These are phyloP conservation scores for Hyles vespertilio DNA, from an alignment of 1,140 invertebrate species.

Conservation along the genomic window DNA sequence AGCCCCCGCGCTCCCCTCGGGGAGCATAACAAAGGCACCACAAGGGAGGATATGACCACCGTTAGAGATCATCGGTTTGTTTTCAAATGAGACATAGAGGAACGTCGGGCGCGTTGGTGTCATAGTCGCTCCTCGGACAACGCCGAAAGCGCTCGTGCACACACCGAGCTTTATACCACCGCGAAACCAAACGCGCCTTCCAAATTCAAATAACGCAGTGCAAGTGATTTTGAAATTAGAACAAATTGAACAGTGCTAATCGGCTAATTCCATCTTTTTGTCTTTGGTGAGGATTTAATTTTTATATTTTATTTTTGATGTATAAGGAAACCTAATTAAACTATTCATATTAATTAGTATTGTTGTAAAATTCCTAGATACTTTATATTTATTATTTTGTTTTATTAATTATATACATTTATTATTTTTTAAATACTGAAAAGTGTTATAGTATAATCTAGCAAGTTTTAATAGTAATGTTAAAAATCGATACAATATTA, in stretches of 20 bases:
- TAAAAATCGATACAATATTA: too few relatives aligned
- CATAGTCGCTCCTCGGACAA: slow-evolving; percentile 46
- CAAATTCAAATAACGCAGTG: slow-evolving; percentile 28
- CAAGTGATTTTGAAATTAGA: slow-evolving; percentile 23
- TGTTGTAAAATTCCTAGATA: too few relatives aligned
- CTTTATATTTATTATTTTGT: slow-evolving; percentile 1
- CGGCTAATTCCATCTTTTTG: slow-evolving; percentile 17
- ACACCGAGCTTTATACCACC: slow-evolving; percentile 16
- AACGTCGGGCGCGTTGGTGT: slow-evolving; percentile 26
- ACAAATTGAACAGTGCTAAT: slow-evolving; percentile 16
- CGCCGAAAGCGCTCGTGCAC: slow-evolving; percentile 38
- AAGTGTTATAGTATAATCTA: too few relatives aligned
- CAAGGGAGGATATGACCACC: slow-evolving; percentile 20
- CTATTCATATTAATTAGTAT: too few relatives aligned
- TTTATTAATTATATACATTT: too few relatives aligned
- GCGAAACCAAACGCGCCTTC: slow-evolving; percentile 19
- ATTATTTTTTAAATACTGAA: too few relatives aligned
- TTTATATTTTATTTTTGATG: slow-evolving; percentile 5
- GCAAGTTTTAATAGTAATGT: too few relatives aligned
- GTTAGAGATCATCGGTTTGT: slow-evolving; percentile 25
- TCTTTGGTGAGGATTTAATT: slow-evolving; percentile 28
- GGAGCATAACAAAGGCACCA: slow-evolving; percentile 12
- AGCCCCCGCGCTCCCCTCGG: slow-evolving; percentile 20
- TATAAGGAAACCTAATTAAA: background rate
- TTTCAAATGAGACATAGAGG: slow-evolving; percentile 51